Evolutionary conservation across 2,797 vertebrate species (phyloP).

Genomic region (Tympanoctomys barrerae): DNA sequence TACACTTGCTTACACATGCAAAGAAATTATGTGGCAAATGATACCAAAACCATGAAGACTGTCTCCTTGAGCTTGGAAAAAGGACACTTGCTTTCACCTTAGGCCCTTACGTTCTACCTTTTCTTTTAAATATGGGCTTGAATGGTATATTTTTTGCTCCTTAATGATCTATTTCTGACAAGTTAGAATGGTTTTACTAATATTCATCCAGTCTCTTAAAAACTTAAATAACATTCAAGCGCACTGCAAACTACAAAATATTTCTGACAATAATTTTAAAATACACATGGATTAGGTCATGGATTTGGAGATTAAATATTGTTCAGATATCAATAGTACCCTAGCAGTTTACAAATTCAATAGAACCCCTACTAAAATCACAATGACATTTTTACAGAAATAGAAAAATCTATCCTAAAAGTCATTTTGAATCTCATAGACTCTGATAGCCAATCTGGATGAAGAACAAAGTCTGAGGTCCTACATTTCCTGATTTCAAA

Average conservation of each 20-base stretch:
- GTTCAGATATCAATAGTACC: background rate
- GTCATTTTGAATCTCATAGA: background rate
- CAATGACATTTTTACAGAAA: background rate
- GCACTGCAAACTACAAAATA: background rate
- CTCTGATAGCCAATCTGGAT: background rate
- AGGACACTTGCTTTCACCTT: background rate
- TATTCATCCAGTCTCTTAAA: constrained; percentile 45
- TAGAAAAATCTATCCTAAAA: constrained; percentile 16
- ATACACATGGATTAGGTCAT: background rate
- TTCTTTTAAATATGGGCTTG: background rate
- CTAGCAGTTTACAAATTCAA: background rate
- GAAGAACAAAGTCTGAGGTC: background rate
- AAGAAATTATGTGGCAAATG: constrained; percentile 7
- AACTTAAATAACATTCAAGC: background rate
- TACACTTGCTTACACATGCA: constrained; percentile 25
- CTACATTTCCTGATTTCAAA: background rate
- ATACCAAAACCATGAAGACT: background rate
- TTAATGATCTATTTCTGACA: constrained; percentile 40
- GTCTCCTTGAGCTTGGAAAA: background rate
- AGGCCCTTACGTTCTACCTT: background rate
- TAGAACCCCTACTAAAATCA: background rate
- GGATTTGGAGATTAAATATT: background rate
- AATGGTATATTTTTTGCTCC: background rate
- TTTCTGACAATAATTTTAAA: constrained; percentile 30
- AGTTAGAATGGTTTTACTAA: constrained; percentile 23